Conservation (phyloP, 2,888 invertebrate genomes). For the Nycteola revayana region DNA sequence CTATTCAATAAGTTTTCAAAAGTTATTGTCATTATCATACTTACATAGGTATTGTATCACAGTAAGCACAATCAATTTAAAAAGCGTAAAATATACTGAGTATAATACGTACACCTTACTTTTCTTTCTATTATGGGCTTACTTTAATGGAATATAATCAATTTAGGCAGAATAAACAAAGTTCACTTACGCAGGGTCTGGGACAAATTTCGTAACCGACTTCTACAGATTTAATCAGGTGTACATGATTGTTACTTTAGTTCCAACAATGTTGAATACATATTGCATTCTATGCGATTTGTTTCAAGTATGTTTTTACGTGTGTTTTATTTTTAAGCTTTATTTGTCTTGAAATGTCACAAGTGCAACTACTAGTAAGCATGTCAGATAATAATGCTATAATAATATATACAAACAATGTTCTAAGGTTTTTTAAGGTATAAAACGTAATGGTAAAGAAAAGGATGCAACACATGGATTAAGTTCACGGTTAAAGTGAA, state of each 20-base stretch:
- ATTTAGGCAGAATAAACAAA: too few species aligned
- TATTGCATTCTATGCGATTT: slow-evolving; percentile 4
- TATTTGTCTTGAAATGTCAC: slow-evolving; percentile 8
- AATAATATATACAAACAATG: slow-evolving; percentile 60
- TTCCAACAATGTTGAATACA: slow-evolving; percentile 19
- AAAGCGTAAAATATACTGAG: too few species aligned
- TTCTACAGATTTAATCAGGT: too few species aligned
- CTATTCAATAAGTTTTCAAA: too few species aligned
- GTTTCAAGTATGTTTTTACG: slow-evolving; percentile 17
- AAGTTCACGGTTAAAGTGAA: slow-evolving; percentile 73
- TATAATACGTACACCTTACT: too few species aligned
- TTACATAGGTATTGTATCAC: too few species aligned
- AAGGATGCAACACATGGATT: slow-evolving; percentile 77
- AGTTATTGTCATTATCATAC: too few species aligned
- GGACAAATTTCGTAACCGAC: too few species aligned
- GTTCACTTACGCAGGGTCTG: too few species aligned
- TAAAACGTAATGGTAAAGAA: slow-evolving; percentile 81
- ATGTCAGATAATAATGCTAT: slow-evolving; percentile 45
- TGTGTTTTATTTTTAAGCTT: slow-evolving; percentile 11
- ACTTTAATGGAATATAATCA: too few species aligned
- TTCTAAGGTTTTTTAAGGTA: slow-evolving; percentile 79
- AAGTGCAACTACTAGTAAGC: slow-evolving; percentile 43
- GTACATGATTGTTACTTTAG: slow-evolving; percentile 15
- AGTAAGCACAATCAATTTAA: too few species aligned
- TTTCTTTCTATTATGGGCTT: too few species aligned